These are phyloP conservation scores for Agelas oroides DNA, from an alignment of 37 sponge, comb jelly and placozoan genomes.

Conservation along the genomic window DNA sequence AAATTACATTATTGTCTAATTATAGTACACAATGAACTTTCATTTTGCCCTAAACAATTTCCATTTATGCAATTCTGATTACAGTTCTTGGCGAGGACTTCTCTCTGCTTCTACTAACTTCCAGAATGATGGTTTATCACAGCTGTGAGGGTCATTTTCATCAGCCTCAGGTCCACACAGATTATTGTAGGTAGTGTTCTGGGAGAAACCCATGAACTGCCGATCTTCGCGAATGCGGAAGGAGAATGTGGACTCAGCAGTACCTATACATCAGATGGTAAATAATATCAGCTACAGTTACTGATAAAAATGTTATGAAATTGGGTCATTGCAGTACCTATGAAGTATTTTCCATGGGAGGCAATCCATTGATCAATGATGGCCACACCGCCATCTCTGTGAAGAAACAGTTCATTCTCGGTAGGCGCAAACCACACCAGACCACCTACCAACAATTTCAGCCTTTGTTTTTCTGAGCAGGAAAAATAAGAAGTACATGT, in stretches of 20 bases:
- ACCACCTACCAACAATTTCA: slow-evolving; percentile 35
- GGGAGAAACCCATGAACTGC: slow-evolving; percentile 86
- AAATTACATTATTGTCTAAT: too few relatives aligned
- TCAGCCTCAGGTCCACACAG: slow-evolving; percentile 76
- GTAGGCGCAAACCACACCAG: slow-evolving; percentile 74
- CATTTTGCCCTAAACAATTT: too few relatives aligned
- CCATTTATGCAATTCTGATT: too few relatives aligned
- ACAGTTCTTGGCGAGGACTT: too few relatives aligned
- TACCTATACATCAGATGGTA: slow-evolving; percentile 53
- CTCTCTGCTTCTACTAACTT: neutral
- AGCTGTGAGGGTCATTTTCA: slow-evolving; percentile 74
- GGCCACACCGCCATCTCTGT: slow-evolving; percentile 64
- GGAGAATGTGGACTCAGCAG: slow-evolving; percentile 90
- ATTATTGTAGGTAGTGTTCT: slow-evolving; percentile 84
- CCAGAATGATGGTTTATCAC: slow-evolving; percentile 81
- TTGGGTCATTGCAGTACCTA: too few relatives aligned
- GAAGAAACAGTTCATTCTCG: neutral
- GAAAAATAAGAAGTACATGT: neutral
- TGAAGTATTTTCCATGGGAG: slow-evolving; percentile 68
- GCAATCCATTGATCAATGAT: slow-evolving; percentile 99
- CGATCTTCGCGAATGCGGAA: slow-evolving; percentile 95
- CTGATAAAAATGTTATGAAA: too few relatives aligned
- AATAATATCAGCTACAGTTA: too few relatives aligned
- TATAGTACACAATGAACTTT: too few relatives aligned
- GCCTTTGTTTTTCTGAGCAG: slow-evolving; percentile 63